Conservation (phyloP, 2,888 invertebrate genomes). For the Lucinisca nassula region DNA sequence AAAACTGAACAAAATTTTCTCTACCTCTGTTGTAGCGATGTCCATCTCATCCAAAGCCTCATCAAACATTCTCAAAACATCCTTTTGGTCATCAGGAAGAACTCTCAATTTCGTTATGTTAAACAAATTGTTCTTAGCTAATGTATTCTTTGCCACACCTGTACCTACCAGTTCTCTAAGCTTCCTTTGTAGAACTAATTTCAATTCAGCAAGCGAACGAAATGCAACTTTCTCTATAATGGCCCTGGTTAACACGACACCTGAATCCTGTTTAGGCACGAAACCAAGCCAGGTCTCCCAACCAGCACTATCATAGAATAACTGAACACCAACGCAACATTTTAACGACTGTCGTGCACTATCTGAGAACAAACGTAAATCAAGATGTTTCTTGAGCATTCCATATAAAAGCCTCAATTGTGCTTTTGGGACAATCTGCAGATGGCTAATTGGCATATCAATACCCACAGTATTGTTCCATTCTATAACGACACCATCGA, state of each 20-base stretch:
- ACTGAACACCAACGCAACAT: constrained; percentile 5
- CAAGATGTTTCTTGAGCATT: constrained; percentile 21
- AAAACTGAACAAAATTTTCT: constrained; percentile 26
- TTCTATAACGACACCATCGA: constrained; percentile 34
- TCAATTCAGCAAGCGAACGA: neutral
- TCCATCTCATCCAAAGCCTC: constrained; percentile 7
- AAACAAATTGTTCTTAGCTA: constrained; percentile 10
- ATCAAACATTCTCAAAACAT: constrained; percentile 8
- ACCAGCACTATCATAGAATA: neutral
- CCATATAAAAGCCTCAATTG: neutral
- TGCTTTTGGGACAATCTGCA: neutral
- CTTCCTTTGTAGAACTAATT: neutral
- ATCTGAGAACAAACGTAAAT: neutral
- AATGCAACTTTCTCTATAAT: neutral
- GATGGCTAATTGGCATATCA: neutral
- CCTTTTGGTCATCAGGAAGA: constrained; percentile 19
- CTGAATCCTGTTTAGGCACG: neutral
- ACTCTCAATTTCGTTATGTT: neutral
- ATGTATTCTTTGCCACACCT: constrained; percentile 7
- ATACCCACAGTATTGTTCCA: constrained; percentile 23
- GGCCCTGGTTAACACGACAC: neutral
- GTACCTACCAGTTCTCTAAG: neutral
- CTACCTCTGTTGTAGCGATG: neutral
- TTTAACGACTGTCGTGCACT: neutral
- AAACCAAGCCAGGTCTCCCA: constrained; percentile 31